Evolutionary conservation across 1,140 invertebrate genomes (phyloP), one percentile per base, ranked within the genome.

Genomic region (Leptopilina clavipes): DNA sequence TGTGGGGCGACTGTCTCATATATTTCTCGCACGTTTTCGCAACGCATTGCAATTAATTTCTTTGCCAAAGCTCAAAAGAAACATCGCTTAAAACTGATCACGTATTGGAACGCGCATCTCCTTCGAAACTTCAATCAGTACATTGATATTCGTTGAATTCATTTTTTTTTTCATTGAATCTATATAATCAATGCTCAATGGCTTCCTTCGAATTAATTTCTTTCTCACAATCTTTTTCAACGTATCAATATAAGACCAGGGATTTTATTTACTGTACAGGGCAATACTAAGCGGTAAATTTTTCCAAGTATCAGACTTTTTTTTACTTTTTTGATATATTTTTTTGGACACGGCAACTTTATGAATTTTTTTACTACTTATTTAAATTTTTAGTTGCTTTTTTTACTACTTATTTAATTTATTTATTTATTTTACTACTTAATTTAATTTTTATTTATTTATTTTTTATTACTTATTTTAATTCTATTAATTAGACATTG

Each of bases 11-110:
- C 12, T 65, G 59, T 37, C 48, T 52, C 59, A 65, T 65, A 65
- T 65, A 65, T 65, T 65, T 65, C 59, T 65, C 59, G 59, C 59
- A 65, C 59, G 59, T 65, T 65, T n/a, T 65, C 59, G 25, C 59
- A 65, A 65, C 59, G 59, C 59, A 31, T 65, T n/a, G 59, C 59
- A 65, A 65, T 65, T 65, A 65, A 65, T 65, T 65, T 65, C 59
- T 65, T 40, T 65, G 59, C 59, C 25, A 65, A 65, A 31, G 59
- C 59, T 65, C 22, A 31, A 6, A 40, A 40, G 59, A 31, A 65
- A 31, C 59, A 65, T 65, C 22, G 22, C 59, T 65, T 22, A 65
- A 22, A n/a, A 19, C 59, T n/a, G 59, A 65, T 65, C 59, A 65
- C 59, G 59, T 65, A 59, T 59, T 37, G 59, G 22, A 65, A 31